Evolutionary conservation across 2,888 invertebrate genomes (phyloP), one percentile per base, ranked within the genome.

Genomic region (Torymus texanus): DNA sequence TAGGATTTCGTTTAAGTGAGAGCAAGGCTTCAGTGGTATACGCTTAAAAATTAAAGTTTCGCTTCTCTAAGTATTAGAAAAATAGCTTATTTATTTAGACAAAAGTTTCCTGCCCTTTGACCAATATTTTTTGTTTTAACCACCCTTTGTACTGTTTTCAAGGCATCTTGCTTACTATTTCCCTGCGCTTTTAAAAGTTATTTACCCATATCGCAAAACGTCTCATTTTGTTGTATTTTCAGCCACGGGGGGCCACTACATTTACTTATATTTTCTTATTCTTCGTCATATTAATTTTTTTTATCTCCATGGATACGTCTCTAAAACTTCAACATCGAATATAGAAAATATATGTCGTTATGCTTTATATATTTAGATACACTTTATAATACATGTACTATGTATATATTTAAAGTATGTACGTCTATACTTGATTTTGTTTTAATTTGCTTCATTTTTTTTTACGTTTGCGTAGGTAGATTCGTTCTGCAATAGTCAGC

Each of bases 101-200:
- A 88, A 89, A 88, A 89, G 86, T 89, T 89, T 88, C 89, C 88
- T 89, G 90, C 88, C 89, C 90, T 89, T 89, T 88, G 87, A 89
- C 88, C 90, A 88, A 88, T 87, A 87, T 85, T 83, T 84, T 85
- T 84, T 83, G 75, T 87, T 86, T 85, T 86, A 87, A 87, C 86
- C 88, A 88, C 87, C 87, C 87, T 90, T 91, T 91, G 90, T 91
- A 90, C 90, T 91, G 90, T 90, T 90, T 85, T 89, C 90, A 91
- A 91, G 91, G 91, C 91, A 91, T 90, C 90, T 90, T 87, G 90
- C 90, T 90, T 89, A 88, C 87, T 89, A 84, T 88, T 87, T 88
- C 88, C 89, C 88, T 89, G 89, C 89, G 87, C 86, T 85, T 74
- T 79, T 68, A 50, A 74, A 77, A 56, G 62, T 73, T 53, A 55